Evolutionary conservation across 2,888 invertebrate species (phyloP).

Genomic region (Silvanus unidentatus): DNA sequence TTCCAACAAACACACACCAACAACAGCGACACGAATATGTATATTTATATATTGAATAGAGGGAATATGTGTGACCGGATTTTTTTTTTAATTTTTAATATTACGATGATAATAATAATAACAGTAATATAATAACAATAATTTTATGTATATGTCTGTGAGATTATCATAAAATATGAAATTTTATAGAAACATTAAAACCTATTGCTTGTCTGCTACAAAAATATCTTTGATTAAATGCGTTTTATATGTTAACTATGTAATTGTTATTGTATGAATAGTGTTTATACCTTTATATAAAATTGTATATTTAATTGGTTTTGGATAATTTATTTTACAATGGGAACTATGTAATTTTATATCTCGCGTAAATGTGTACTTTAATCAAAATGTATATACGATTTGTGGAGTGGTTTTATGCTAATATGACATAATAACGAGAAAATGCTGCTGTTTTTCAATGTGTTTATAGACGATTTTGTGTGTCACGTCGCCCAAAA

Average conservation of each 20-base stretch:
- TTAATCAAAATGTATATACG: conserved; percentile 13
- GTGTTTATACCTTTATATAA: too few relatives aligned
- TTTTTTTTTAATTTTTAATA: neutral
- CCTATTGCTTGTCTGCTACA: neutral
- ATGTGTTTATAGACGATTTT: too few relatives aligned
- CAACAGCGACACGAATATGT: too few relatives aligned
- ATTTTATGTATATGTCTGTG: neutral
- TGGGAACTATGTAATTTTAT: conserved; percentile 7
- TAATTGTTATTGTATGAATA: too few relatives aligned
- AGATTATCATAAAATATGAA: conserved; percentile 12
- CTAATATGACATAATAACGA: conserved; percentile 22
- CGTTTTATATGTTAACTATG: neutral
- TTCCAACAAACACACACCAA: too few relatives aligned
- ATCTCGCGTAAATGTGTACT: conserved; percentile 11
- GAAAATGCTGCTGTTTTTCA: too few relatives aligned
- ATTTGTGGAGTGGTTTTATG: conserved; percentile 9
- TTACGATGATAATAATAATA: neutral
- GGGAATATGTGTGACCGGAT: neutral
- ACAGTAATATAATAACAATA: neutral
- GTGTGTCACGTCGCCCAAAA: too few relatives aligned
- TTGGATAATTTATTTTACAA: neutral
- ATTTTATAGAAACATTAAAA: conserved; percentile 16
- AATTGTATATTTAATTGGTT: too few relatives aligned
- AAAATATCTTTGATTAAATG: conserved; percentile 2
- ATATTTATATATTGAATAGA: too few relatives aligned